Evolutionary conservation across 92 coral and sea anemone genomes (phyloP).

Genomic region (Heteractis magnifica): DNA sequence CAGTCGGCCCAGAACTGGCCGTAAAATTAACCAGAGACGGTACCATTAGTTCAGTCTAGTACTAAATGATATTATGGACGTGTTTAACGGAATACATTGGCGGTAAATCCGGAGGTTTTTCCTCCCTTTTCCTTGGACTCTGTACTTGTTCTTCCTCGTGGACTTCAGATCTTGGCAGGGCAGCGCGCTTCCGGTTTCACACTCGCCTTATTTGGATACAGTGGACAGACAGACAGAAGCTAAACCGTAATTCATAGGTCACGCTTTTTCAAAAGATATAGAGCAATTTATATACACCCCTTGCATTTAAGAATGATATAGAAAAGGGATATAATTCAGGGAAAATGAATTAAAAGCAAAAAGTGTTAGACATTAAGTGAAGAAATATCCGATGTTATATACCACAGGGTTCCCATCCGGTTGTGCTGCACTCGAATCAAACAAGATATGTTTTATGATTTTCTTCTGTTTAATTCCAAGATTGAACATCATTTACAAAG

Average conservation of each 20-base stretch:
- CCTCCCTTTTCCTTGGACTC: background rate
- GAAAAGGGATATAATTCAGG: too few species aligned
- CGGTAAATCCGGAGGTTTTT: background rate
- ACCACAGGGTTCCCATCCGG: background rate
- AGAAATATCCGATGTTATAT: background rate
- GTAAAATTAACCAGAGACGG: conserved; percentile 14
- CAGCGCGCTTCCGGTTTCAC: background rate
- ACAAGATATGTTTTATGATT: too few species aligned
- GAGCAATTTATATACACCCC: too few species aligned
- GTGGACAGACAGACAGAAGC: background rate
- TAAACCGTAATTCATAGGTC: too few species aligned
- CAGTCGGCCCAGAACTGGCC: conserved; percentile 4
- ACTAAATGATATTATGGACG: background rate
- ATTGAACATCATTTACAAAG: background rate
- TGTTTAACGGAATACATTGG: background rate
- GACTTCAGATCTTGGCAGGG: background rate
- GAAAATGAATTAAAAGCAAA: background rate
- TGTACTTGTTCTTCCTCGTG: background rate
- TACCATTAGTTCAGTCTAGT: conserved; percentile 11
- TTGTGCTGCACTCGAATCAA: too few species aligned
- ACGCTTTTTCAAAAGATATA: too few species aligned
- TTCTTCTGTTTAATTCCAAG: background rate
- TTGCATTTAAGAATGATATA: too few species aligned
- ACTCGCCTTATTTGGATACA: background rate
- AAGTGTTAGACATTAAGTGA: background rate